phyloP scores from a whole-genome alignment of 2,113 vertebrate species.

The Scolopax mira region DNA sequence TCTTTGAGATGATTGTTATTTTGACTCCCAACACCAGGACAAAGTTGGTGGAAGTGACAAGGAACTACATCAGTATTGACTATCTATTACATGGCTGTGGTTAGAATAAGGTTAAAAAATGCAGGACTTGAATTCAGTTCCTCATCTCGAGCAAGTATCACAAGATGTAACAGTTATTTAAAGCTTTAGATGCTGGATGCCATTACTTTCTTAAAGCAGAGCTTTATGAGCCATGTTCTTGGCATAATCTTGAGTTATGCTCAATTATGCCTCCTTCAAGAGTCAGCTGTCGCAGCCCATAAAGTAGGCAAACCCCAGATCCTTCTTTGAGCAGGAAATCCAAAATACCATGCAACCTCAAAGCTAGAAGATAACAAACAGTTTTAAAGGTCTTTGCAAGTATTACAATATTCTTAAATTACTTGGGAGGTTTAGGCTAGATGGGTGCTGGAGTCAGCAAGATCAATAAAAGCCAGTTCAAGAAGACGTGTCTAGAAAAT shows the following conservation, averaged over 20 bases:
- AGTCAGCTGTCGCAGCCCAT: accelerated
- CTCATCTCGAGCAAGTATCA: background rate
- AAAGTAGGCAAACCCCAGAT: background rate
- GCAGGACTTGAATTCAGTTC: background rate
- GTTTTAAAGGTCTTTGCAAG: background rate
- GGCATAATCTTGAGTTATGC: background rate
- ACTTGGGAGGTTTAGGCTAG: background rate
- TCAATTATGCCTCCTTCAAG: background rate
- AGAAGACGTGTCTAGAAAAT: background rate
- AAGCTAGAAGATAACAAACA: background rate
- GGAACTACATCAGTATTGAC: background rate
- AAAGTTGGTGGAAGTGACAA: background rate
- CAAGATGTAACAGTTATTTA: background rate
- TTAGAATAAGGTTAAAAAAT: background rate
- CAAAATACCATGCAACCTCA: background rate
- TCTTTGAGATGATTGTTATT: background rate
- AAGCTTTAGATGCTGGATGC: background rate
- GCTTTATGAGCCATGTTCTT: background rate
- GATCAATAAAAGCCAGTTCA: background rate
- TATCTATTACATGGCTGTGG: background rate
- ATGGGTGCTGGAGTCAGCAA: background rate
- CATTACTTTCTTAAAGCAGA: background rate
- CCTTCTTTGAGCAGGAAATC: background rate
- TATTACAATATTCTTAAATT: background rate
- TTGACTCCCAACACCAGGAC: background rate